These are phyloP conservation scores for Bursaphelenchus okinawaensis DNA, from an alignment of 2,888 invertebrate genomes.

Conservation along the genomic window DNA sequence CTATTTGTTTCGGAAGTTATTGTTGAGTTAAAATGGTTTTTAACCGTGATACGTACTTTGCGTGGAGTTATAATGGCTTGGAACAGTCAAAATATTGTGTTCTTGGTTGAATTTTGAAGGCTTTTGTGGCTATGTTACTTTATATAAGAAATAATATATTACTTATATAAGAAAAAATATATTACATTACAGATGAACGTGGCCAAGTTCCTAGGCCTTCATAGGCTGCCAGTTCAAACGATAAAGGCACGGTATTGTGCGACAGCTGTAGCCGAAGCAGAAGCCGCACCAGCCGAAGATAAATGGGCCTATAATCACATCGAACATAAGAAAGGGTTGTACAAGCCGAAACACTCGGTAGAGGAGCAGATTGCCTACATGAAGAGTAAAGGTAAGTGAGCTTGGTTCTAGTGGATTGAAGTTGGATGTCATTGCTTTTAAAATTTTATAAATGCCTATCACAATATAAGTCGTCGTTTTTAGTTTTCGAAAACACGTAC, in stretches of 20 bases:
- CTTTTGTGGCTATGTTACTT: too few species aligned
- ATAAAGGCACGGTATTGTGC: neutral
- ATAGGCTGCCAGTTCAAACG: neutral
- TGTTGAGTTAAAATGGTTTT: too few species aligned
- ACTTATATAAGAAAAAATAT: too few species aligned
- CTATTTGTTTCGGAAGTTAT: neutral
- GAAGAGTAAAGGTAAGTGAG: conserved; percentile 44
- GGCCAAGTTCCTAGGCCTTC: neutral
- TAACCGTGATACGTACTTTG: too few species aligned
- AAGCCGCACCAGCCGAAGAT: neutral
- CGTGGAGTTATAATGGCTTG: too few species aligned
- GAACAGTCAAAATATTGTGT: too few species aligned
- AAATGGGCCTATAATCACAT: conserved; percentile 52
- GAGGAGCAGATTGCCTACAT: conserved; percentile 53
- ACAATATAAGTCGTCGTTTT: conserved; percentile 17
- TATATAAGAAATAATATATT: too few species aligned
- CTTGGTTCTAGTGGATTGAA: neutral
- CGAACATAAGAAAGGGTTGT: conserved; percentile 49
- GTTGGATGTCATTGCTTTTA: neutral
- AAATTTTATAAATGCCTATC: neutral
- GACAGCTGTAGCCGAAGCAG: neutral
- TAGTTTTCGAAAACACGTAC: conserved; percentile 50
- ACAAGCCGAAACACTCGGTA: conserved; percentile 49
- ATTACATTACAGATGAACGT: neutral
- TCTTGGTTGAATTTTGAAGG: too few species aligned